phyloP scores from a whole-genome alignment of 2,113 vertebrate genomes.

The Saimiri boliviensis region DNA sequence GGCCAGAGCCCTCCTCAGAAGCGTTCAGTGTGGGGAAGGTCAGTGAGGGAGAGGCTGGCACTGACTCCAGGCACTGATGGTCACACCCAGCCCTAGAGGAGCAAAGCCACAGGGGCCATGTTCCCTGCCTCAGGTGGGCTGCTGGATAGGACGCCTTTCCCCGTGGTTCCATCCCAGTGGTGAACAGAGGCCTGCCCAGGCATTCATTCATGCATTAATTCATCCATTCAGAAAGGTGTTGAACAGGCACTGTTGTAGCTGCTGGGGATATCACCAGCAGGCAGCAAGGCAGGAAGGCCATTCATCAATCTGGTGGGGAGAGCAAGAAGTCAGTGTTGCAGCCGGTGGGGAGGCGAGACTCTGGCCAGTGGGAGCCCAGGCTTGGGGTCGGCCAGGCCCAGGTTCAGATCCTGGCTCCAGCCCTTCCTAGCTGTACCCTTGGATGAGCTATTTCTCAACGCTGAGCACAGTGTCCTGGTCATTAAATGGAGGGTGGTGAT shows the following conservation, averaged over 20 bases:
- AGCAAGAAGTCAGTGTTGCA: not conserved
- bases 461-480: not conserved
- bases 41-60: not conserved
- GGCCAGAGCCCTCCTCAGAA: not conserved
- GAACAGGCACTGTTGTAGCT: not conserved
- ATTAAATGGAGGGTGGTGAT: accelerated
- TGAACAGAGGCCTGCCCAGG: not conserved
- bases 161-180: not conserved
- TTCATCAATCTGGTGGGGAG: not conserved
- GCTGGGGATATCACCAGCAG: accelerated
- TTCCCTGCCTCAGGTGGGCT: not conserved
- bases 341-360: accelerated
- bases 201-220: not conserved
- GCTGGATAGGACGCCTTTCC: not conserved
- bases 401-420: not conserved
- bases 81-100: not conserved
- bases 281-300: not conserved
- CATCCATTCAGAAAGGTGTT: not conserved
- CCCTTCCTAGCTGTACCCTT: not conserved
- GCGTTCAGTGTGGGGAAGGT: not conserved
- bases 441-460: not conserved
- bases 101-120: not conserved
- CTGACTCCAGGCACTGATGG: not conserved
- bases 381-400: not conserved
- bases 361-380: not conserved